These are phyloP conservation scores for Orthosia gothica DNA, from an alignment of 2,888 invertebrate species.

Conservation along the genomic window DNA sequence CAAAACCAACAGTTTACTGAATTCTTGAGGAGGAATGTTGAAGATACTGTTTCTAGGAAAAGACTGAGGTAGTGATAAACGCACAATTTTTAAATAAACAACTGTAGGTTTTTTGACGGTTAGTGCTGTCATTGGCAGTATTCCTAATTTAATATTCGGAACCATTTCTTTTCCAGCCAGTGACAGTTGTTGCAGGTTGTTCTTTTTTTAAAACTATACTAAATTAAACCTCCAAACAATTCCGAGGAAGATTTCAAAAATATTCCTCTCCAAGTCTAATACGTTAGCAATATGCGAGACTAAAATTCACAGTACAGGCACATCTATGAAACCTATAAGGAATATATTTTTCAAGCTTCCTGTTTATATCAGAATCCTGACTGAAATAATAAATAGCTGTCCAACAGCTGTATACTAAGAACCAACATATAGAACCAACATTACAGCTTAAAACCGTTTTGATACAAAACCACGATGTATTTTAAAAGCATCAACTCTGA, in stretches of 20 bases:
- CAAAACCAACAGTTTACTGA: constrained; percentile 57
- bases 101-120: neutral
- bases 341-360: constrained; percentile 66
- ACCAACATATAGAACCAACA: constrained; percentile 5
- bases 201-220: neutral
- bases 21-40: constrained; percentile 46
- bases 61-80: constrained; percentile 14
- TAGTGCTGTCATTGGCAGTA: neutral
- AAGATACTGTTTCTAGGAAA: constrained; percentile 13
- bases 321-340: constrained; percentile 59
- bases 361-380: constrained; percentile 59
- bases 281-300: constrained; percentile 18
- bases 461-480: constrained; percentile 44
- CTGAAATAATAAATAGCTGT: constrained; percentile 46
- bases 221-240: neutral
- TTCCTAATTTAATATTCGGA: no score
- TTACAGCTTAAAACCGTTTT: constrained; percentile 41
- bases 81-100: neutral
- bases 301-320: constrained; percentile 55
- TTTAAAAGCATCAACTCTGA: constrained; percentile 75
- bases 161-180: neutral
- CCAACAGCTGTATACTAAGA: constrained; percentile 28
- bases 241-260: neutral
- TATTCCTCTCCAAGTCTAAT: neutral
- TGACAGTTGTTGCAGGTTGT: neutral